phyloP scores from a whole-genome alignment of 2,888 invertebrate species.

The Tetanocera ferruginea region DNA sequence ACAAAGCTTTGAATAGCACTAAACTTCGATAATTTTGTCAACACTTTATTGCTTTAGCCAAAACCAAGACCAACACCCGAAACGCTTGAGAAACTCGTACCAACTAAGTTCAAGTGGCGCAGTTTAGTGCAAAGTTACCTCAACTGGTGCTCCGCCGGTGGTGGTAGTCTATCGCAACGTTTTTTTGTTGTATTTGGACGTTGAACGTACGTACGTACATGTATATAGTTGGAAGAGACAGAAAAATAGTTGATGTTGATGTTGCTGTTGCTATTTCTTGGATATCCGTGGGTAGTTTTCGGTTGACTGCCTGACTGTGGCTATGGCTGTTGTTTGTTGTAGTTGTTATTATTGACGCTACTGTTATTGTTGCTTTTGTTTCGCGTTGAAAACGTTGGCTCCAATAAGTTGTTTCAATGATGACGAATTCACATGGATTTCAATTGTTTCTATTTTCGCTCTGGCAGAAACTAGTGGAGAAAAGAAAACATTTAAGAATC shows the following conservation, averaged over 20 bases:
- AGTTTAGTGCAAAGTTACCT: conserved; percentile 44
- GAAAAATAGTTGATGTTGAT: neutral
- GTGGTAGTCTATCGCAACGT: conserved; percentile 1
- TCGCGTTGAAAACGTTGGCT: neutral
- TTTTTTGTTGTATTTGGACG: conserved; percentile 8
- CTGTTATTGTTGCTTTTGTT: neutral
- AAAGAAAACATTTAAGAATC: neutral
- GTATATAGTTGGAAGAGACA: conserved; percentile 1
- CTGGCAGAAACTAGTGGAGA: too few species aligned
- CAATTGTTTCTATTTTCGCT: neutral
- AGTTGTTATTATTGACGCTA: neutral
- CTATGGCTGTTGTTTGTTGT: neutral
- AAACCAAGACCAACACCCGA: conserved; percentile 45
- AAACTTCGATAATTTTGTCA: conserved; percentile 8
- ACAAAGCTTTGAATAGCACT: neutral
- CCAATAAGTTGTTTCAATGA: conserved; percentile 14
- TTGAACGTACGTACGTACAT: conserved; percentile 8
- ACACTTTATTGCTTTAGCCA: neutral
- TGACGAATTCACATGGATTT: conserved; percentile 2
- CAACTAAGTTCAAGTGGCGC: conserved; percentile 48
- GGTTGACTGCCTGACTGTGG: neutral
- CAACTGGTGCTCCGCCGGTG: conserved; percentile 12
- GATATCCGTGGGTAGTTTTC: conserved; percentile 15
- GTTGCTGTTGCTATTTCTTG: neutral
- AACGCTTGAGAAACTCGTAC: conserved; percentile 50